Percentiles rank a stretch among this genome's conserved stretches.
phyloP scores from a whole-genome alignment of 2,797 vertebrate species.

The Meriones psammophilus region DNA sequence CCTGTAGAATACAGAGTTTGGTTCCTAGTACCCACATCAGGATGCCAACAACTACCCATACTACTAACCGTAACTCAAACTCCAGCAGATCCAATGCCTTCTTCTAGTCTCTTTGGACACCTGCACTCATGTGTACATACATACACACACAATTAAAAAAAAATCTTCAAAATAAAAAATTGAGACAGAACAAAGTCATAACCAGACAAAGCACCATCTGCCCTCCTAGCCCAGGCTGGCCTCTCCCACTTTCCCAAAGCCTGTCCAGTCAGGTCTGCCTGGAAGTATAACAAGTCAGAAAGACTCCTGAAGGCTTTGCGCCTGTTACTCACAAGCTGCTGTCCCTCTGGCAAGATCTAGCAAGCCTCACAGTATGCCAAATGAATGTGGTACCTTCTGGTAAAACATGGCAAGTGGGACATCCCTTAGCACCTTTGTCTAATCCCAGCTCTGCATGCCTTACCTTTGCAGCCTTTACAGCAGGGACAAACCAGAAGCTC shows the following conservation, averaged over 20 bases:
- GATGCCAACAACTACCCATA: neutral
- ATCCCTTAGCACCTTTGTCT: neutral
- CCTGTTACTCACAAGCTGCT: constrained; percentile 19
- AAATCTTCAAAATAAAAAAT: neutral
- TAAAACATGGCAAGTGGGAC: neutral
- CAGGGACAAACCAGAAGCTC: neutral
- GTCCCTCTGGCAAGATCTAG: neutral
- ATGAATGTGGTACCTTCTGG: neutral
- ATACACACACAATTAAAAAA: neutral
- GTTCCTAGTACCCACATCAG: neutral
- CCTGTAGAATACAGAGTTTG: neutral
- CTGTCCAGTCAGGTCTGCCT: neutral
- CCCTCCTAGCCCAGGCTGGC: neutral
- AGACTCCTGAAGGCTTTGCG: neutral
- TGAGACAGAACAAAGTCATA: neutral
- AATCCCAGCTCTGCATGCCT: neutral
- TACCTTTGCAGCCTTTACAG: neutral
- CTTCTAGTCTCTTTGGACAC: neutral
- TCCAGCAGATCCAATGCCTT: neutral
- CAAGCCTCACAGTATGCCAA: neutral
- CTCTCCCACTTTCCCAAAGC: neutral
- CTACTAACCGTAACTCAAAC: neutral
- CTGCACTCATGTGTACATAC: neutral
- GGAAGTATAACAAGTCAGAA: neutral
- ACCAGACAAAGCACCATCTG: neutral